Conservation (phyloP, 1,140 invertebrate genomes). For the Maconellicoccus hirsutus region DNA sequence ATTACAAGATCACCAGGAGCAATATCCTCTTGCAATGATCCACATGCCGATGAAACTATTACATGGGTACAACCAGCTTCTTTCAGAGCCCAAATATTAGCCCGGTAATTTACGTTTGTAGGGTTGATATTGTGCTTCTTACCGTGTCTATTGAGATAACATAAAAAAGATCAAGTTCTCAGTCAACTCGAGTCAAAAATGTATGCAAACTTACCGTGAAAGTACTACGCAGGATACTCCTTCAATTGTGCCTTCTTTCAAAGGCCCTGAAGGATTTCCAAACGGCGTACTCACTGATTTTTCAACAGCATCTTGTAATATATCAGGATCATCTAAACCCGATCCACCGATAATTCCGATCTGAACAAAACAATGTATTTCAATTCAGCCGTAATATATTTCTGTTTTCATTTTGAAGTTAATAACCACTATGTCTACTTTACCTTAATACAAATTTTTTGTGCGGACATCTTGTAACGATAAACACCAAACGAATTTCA, state of each 20-base stretch:
- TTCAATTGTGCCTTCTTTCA: slow-evolving; percentile 64
- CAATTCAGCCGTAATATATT: not conserved
- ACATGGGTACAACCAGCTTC: slow-evolving; percentile 81
- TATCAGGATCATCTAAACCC: slow-evolving; percentile 74
- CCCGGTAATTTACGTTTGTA: slow-evolving; percentile 82
- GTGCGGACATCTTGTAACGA: too few relatives aligned
- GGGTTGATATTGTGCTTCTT: slow-evolving; percentile 70
- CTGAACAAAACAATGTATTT: too few relatives aligned
- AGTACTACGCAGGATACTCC: slow-evolving; percentile 69
- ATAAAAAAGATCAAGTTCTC: not conserved
- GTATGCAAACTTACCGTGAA: slow-evolving; percentile 43
- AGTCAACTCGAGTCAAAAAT: not conserved
- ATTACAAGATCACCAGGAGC: slow-evolving; percentile 80
- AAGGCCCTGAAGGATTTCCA: slow-evolving; percentile 69
- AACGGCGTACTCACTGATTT: slow-evolving; percentile 62
- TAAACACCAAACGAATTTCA: too few relatives aligned
- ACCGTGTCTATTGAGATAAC: slow-evolving; percentile 59
- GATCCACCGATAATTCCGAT: slow-evolving; percentile 93
- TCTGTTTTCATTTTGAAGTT: not conserved
- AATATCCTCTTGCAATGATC: slow-evolving; percentile 80
- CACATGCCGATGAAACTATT: slow-evolving; percentile 81
- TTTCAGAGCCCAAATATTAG: slow-evolving; percentile 91
- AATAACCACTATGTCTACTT: too few relatives aligned
- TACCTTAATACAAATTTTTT: too few relatives aligned
- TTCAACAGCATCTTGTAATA: slow-evolving; percentile 57